A percentile compares a stretch with the other conserved stretches of the same genome.
phyloP scores from a whole-genome alignment of 2,888 invertebrate species.

The Gymnocheta viridis region DNA sequence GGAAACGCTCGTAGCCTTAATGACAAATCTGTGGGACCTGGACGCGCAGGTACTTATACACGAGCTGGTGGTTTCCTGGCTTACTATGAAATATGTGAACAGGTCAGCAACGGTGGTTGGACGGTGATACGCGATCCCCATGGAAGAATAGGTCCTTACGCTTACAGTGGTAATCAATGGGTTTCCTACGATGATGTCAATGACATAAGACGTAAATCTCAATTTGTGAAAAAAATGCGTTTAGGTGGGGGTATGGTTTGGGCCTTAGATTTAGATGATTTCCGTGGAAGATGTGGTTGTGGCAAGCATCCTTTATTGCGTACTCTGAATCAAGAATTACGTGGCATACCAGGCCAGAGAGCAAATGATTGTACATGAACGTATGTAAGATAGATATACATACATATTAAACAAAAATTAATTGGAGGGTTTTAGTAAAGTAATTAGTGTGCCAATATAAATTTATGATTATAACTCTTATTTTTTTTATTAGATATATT shows the following conservation, averaged over 20 bases:
- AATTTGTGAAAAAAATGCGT: conserved; percentile 84
- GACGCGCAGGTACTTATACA: conserved; percentile 87
- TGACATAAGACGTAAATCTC: conserved; percentile 85
- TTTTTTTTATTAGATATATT: conserved; percentile 33
- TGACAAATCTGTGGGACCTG: conserved; percentile 85
- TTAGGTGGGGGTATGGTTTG: conserved; percentile 90
- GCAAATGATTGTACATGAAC: conserved; percentile 82
- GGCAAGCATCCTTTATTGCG: conserved; percentile 86
- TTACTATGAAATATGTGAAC: conserved; percentile 89
- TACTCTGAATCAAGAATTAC: conserved; percentile 85
- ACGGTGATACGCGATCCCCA: conserved; percentile 85
- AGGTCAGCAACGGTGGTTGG: conserved; percentile 84
- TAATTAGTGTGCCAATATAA: conserved; percentile 70
- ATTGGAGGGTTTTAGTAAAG: conserved; percentile 35
- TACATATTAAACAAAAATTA: too few species aligned
- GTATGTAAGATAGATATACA: not conserved
- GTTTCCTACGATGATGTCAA: conserved; percentile 88
- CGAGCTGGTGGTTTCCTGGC: conserved; percentile 88
- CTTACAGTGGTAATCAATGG: conserved; percentile 89
- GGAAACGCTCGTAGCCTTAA: conserved; percentile 83
- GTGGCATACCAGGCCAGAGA: conserved; percentile 82
- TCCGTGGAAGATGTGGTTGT: conserved; percentile 87
- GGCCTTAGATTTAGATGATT: conserved; percentile 91
- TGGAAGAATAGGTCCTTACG: conserved; percentile 88
- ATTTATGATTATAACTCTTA: conserved; percentile 27